Base-by-base conservation (phyloP, 2,888 invertebrate species). In the Xestia xanthographa region DNA sequence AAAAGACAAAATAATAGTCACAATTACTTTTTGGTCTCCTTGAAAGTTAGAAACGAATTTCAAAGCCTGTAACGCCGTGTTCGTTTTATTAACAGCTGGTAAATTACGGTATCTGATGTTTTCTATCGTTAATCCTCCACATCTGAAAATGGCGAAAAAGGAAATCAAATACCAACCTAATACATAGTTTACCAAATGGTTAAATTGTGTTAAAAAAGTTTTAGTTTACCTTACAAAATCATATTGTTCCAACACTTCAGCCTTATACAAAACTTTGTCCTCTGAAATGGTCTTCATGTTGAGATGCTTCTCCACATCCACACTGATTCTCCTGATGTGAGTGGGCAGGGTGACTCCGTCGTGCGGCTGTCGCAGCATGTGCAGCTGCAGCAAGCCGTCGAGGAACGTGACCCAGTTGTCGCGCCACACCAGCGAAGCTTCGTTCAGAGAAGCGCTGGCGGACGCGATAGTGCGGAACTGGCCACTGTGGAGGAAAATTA, bases 331-430 rank as follows among this genome's bases (percentile, higher is more conserved):
- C 20, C 84, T 82, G 26, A 93, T 90, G 9, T 83, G 82, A 0
- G 97, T 97, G 1, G 98, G 98, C 29, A 98, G 93, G 63, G 97
- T 95, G 1, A 98, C 94, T 1, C 97, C 96, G 66, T 97, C 96
- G 5, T 97, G 95, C 41, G 97, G 95, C 69, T 97, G 94, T 58
- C 97, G 97, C 26, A 98, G 29, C 58, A 98, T 96, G 69, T 97
- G 96, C 77, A 58, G 58, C 29, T 58, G 99, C 41, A 99, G 93
- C 97, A 99, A 97, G 0, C 98, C 97, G 92, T 99, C 98, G 88
- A 99, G 95, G 89, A 98, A 98, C 5, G 98, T 74, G 60, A 87
- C 86, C 87, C 43, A 99, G 93, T 98, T 98, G 75, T 97, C 97
- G 22, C 96, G 95, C 98, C 98, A 98, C 60, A 92, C 89, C 0